Evolutionary conservation across 2,888 invertebrate genomes (phyloP), one percentile per base, ranked within the genome.

Genomic region (Heteromurus nitidus): DNA sequence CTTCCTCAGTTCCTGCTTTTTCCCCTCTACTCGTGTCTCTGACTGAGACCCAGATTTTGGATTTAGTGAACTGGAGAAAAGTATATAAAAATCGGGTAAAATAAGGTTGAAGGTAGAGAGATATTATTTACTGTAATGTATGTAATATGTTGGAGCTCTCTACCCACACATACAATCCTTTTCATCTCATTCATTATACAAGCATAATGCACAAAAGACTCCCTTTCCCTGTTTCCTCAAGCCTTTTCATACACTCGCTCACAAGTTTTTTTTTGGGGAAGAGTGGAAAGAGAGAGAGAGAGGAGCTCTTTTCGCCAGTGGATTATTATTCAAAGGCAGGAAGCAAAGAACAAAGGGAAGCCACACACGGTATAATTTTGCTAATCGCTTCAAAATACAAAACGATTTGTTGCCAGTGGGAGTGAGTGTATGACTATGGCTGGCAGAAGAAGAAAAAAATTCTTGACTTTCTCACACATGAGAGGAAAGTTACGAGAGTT

Each of bases 341-440:
- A 76, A 76, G 68, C 58, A 20, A 60, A 68, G 68, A 76, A 76
- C 75, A 76, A 68, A 69, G 47, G 77, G 77, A 77, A 36, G 62
- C 18, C 60, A 58, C 28, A 68, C 58, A 77, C 62, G 60, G 60
- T 73, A 80, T 80, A 80, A 80, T 73, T 80, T 73, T 73, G 68
- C 80, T 80, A 80, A 80, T 80, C 80, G 80, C 73, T 80, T 80
- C 60, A 68, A 80, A 73, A 68, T 67, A 80, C 70, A 70, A 72
- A n/a, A 73, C 72, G 73, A 80, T 73, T 80, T 80, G 80, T 80
- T 73, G 62, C 65, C 65, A 74, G 65, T 74, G 47, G 60, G 44
- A 72, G 72, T 72, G 42, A 3, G 11, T 36, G 36, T 36, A 36
- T 36, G 13, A 13, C 7, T 36, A 36, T 36, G 13, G 36, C 26